Evolutionary conservation across 2,888 invertebrate genomes (phyloP).

Genomic region (Ethmia dodecea): DNA sequence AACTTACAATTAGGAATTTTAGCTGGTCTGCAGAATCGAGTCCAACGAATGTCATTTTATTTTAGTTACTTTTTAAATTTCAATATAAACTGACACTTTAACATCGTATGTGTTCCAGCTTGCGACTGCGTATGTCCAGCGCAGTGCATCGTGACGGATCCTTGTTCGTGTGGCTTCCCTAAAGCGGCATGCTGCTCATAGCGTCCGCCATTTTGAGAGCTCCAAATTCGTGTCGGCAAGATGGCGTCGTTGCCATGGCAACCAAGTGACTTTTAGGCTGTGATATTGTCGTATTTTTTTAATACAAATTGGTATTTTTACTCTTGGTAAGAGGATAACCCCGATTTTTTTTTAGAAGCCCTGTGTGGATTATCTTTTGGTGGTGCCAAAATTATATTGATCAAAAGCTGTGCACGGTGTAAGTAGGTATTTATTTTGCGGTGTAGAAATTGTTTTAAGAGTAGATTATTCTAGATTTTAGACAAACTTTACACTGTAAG

Average conservation of each 20-base stretch:
- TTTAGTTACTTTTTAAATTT: too few relatives aligned
- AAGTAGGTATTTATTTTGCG: too few relatives aligned
- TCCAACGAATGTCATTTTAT: too few relatives aligned
- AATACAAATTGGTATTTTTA: too few relatives aligned
- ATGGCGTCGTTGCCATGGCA: conserved; percentile 10
- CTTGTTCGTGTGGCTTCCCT: conserved; percentile 63
- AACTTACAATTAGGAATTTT: too few relatives aligned
- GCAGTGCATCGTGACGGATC: conserved; percentile 59
- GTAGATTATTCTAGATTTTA: conserved; percentile 12
- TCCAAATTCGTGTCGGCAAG: conserved; percentile 36
- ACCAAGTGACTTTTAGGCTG: neutral
- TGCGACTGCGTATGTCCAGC: conserved; percentile 60
- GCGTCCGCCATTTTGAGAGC: conserved; percentile 29
- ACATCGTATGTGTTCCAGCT: conserved; percentile 43
- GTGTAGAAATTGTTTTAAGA: conserved; percentile 11
- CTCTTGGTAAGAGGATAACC: too few relatives aligned
- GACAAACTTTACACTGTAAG: conserved; percentile 3
- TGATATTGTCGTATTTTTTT: neutral
- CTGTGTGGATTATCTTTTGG: too few relatives aligned
- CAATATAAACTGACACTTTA: too few relatives aligned
- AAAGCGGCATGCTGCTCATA: conserved; percentile 54
- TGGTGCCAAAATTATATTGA: too few relatives aligned
- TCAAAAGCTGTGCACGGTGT: too few relatives aligned
- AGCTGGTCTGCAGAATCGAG: too few relatives aligned
- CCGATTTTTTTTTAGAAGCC: too few relatives aligned